Evolutionary conservation across 2,113 vertebrate species (phyloP).

Genomic region (Anseranas semipalmata): DNA sequence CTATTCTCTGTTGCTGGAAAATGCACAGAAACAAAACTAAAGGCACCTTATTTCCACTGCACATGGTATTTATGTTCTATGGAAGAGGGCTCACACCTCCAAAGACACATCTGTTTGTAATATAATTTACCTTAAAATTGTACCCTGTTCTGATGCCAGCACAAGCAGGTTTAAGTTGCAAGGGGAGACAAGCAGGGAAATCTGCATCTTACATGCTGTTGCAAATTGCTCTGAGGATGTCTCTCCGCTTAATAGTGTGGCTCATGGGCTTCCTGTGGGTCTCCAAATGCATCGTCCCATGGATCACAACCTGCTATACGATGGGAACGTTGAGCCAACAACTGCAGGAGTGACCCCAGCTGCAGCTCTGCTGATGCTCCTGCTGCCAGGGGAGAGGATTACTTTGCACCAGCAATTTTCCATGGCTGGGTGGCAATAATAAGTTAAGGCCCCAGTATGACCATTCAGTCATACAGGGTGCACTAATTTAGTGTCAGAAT

Average conservation of each 20-base stretch:
- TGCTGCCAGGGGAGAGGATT: neutral
- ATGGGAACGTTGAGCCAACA: neutral
- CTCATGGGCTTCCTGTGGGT: neutral
- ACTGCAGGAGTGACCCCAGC: neutral
- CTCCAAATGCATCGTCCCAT: neutral
- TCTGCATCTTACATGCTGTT: neutral
- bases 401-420: neutral
- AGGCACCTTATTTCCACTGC: neutral
- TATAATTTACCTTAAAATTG: neutral
- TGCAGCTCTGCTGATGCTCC: neutral
- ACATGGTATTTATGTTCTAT: neutral
- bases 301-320: neutral
- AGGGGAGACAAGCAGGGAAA: neutral
- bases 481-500: slow-evolving; percentile 28
- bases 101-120: neutral
- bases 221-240: neutral
- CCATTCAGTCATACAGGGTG: neutral
- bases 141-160: neutral
- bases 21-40: neutral
- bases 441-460: neutral
- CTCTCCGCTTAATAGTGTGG: neutral
- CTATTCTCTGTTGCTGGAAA: neutral
- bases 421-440: neutral
- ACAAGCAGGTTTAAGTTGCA: neutral
- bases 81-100: neutral